phyloP scores from a whole-genome alignment of 2,888 invertebrate species.

The Halictus ligatus region DNA sequence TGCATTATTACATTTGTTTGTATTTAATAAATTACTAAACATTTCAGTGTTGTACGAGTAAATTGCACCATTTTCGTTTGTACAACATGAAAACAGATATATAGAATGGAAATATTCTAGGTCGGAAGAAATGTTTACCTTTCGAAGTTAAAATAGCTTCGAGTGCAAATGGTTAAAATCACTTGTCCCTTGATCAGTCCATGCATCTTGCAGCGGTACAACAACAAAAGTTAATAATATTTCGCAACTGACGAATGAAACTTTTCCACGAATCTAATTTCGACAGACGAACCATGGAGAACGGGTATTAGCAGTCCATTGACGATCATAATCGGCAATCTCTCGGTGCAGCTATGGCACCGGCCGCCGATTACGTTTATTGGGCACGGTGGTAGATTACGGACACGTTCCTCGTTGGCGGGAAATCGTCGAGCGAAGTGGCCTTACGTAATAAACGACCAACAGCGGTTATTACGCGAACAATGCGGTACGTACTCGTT shows the following conservation, averaged over 20 bases:
- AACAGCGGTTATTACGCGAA: slow-evolving; percentile 60
- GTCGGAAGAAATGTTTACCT: too few relatives aligned
- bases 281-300: background rate
- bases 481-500: slow-evolving; percentile 58
- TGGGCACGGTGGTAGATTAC: slow-evolving; percentile 6
- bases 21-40: too few relatives aligned
- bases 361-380: background rate
- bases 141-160: too few relatives aligned
- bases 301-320: background rate
- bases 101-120: too few relatives aligned
- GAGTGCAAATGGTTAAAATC: too few relatives aligned
- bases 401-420: slow-evolving; percentile 7
- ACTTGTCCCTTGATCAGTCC: background rate
- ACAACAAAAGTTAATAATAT: background rate
- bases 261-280: background rate
- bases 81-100: too few relatives aligned
- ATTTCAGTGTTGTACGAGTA: too few relatives aligned
- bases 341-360: background rate
- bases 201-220: background rate
- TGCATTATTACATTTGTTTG: too few relatives aligned
- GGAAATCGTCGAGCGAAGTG: slow-evolving; percentile 31
- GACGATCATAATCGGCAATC: background rate
- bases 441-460: slow-evolving; percentile 51
- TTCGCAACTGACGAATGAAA: background rate
- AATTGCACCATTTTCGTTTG: too few relatives aligned